Evolutionary conservation across 2,113 vertebrate genomes (phyloP), one percentile per base, ranked within the genome.

Genomic region (Psittacula cyanocephala): DNA sequence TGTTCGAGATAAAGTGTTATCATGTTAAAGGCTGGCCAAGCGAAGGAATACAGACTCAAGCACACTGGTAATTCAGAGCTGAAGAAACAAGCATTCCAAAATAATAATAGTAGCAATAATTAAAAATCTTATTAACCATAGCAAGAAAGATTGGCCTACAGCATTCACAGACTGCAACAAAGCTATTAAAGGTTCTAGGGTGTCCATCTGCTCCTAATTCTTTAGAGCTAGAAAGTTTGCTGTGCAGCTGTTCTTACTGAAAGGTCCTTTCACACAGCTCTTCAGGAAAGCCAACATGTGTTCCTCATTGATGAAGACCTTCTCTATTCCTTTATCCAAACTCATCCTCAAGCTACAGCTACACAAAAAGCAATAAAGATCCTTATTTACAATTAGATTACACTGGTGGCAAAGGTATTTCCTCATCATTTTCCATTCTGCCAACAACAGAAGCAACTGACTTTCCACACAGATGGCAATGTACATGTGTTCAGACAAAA

Each of bases 171-270:
- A 53, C 39, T 13, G 18, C 75, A 91, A 74, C 25, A 80, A 19
- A 78, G 46, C 50, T 69, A 65, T 33, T 65, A 55, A 62, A 82
- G 39, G 76, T 81, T 94, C 68, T 31, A 89, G 37, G 15, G 18
- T 4, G 12, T 71, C 88, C 90, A 93, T 89, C 77, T 95, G 95
- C 72, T 96, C 82, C 50, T 20, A 47, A 93, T 88, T 94, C 86
- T 59, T 83, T 90, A 80, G 35, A 92, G 80, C 52, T 86, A 86
- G n/a, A 52, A 83, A 88, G 76, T 60, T 55, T 91, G 76, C 52
- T 68, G 11, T 76, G 86, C 95, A 96, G 95, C 92, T 96, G 95
- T 96, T 95, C 83, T 69, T 72, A 90, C 69, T 96, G 93, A 96
- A 95, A 95, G 88, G 76, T 91, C 47, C 86, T 92, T 95, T 96